These are phyloP conservation scores for Aptenodytes forsteri DNA, from an alignment of 2,113 vertebrate genomes.

Conservation along the genomic window DNA sequence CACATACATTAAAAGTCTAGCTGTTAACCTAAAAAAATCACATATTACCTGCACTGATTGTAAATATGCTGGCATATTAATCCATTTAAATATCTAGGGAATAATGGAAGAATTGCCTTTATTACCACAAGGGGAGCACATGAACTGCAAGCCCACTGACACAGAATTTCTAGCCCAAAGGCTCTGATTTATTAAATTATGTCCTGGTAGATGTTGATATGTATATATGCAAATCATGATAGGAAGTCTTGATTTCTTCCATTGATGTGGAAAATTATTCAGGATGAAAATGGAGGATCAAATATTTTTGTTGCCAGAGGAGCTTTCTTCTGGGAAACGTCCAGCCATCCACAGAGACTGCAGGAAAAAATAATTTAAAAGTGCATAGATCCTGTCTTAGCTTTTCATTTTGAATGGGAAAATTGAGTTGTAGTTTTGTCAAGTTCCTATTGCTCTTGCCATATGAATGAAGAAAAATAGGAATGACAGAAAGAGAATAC, in stretches of 20 bases:
- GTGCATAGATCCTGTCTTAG: not conserved
- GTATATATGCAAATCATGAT: not conserved
- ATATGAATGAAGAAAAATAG: not conserved
- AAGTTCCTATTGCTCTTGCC: not conserved
- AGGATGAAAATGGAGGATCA: not conserved
- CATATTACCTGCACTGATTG: not conserved
- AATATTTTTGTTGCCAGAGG: not conserved
- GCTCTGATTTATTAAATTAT: not conserved
- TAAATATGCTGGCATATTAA: not conserved
- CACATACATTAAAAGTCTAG: not conserved
- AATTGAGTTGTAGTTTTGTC: not conserved
- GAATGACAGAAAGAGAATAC: not conserved
- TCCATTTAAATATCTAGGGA: not conserved
- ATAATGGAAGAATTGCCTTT: not conserved
- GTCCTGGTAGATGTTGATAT: not conserved
- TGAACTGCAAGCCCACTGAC: not conserved
- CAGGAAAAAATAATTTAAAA: not conserved
- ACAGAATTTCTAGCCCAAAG: not conserved
- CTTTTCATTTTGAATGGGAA: not conserved
- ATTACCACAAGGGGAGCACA: not conserved
- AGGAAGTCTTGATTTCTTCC: not conserved
- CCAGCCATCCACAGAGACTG: not conserved
- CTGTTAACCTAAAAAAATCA: not conserved
- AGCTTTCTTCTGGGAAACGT: not conserved
- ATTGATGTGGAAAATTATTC: not conserved